Conservation (phyloP, 2,888 invertebrate genomes). For the Alentia gelatinosa region DNA sequence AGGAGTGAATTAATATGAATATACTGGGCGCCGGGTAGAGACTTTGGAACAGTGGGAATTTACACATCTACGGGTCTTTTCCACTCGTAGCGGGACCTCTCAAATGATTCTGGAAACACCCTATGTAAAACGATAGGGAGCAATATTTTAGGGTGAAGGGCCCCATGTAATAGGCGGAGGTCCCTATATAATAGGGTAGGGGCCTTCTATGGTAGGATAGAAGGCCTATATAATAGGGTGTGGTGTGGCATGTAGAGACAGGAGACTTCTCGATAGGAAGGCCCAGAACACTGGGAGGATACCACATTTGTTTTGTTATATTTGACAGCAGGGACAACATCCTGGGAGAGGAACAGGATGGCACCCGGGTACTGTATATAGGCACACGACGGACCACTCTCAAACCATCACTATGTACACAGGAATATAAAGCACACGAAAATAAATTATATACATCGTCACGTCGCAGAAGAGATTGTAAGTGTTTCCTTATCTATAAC, state of each 20-base stretch:
- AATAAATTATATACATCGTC: slow-evolving; percentile 44
- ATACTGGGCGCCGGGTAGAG: too few species aligned
- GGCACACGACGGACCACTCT: slow-evolving; percentile 39
- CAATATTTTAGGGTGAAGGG: not conserved
- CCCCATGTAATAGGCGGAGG: not conserved
- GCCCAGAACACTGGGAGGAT: not conserved
- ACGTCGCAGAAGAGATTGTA: not conserved
- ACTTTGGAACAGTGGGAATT: not conserved
- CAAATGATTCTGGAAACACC: too few species aligned
- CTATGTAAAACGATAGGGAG: too few species aligned
- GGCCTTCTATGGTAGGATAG: not conserved
- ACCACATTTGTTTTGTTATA: too few species aligned
- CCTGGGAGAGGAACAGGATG: not conserved
- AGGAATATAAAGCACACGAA: slow-evolving; percentile 21
- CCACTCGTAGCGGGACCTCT: too few species aligned
- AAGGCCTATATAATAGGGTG: not conserved
- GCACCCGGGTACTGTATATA: not conserved
- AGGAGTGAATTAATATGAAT: too few species aligned
- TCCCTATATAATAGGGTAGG: not conserved
- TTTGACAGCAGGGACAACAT: too few species aligned
- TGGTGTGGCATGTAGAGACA: not conserved
- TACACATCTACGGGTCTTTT: not conserved
- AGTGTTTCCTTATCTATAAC: not conserved
- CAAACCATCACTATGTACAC: slow-evolving; percentile 17
- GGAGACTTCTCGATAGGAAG: not conserved